Conservation (phyloP, 2,113 vertebrate genomes). For the Proteles cristata region DNA sequence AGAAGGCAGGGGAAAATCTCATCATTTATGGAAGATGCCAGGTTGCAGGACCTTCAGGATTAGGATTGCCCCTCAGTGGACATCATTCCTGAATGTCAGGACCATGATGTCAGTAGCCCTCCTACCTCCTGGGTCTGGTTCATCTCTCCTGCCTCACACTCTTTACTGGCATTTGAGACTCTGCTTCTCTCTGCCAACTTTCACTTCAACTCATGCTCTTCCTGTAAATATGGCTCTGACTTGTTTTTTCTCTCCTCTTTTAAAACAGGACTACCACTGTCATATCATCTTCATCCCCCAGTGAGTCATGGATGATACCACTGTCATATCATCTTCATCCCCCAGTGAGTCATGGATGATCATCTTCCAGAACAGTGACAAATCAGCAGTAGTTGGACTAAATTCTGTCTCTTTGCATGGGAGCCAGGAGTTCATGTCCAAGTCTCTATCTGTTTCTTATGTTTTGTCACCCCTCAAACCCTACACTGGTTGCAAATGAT, state of each 20-base stretch:
- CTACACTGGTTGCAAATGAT: not conserved
- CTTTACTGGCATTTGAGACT: not conserved
- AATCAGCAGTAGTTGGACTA: not conserved
- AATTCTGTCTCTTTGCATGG: not conserved
- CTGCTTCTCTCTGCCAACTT: not conserved
- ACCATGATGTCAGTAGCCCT: not conserved
- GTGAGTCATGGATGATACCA: not conserved
- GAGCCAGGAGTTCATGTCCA: not conserved
- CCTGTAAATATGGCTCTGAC: not conserved
- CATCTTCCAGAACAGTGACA: not conserved
- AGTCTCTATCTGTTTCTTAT: not conserved
- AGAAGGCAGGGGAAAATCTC: not conserved
- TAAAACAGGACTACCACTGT: not conserved
- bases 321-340: not conserved
- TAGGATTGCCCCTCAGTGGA: not conserved
- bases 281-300: not conserved
- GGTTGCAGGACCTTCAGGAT: not conserved
- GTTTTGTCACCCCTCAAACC: not conserved
- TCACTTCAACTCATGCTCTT: not conserved
- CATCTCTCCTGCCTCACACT: not conserved
- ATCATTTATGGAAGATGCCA: not conserved
- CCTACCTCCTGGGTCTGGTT: not conserved
- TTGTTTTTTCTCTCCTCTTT: not conserved
- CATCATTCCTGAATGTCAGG: not conserved
- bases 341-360: not conserved